A percentile compares a stretch with the other conserved stretches of the same genome.
These are phyloP conservation scores for Eumeta japonica DNA, from an alignment of 1,140 invertebrate species.

Conservation along the genomic window DNA sequence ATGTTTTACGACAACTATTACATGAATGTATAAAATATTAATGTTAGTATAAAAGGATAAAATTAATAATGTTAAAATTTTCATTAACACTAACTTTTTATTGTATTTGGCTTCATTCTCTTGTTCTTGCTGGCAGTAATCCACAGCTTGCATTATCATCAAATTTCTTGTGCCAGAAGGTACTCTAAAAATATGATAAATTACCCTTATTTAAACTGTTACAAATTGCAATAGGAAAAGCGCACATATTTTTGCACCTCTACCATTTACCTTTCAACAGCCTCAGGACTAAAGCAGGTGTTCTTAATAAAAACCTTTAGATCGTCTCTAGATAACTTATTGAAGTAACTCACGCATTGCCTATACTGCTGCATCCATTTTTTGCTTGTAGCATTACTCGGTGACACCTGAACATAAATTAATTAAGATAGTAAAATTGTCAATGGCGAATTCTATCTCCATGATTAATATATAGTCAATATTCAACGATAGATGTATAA, in stretches of 20 bases:
- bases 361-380: slow-evolving; percentile 52
- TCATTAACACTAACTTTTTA: slow-evolving; percentile 34
- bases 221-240: too few species aligned
- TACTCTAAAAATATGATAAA: slow-evolving; percentile 21
- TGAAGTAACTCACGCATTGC: slow-evolving; percentile 47
- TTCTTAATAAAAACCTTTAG: slow-evolving; percentile 29
- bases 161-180: slow-evolving; percentile 31
- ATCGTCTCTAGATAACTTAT: slow-evolving; percentile 37
- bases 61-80: background rate
- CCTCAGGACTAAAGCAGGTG: slow-evolving; percentile 32
- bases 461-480: too few species aligned
- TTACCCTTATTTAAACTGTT: background rate
- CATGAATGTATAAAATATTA: background rate
- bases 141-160: slow-evolving; percentile 45
- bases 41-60: slow-evolving; percentile 2
- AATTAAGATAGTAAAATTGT: background rate
- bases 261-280: slow-evolving; percentile 27
- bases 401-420: slow-evolving; percentile 1
- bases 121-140: slow-evolving; percentile 47
- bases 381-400: slow-evolving; percentile 22
- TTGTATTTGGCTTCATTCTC: slow-evolving; percentile 38
- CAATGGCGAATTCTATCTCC: too few species aligned
- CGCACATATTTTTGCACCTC: too few species aligned
- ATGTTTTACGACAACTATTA: background rate
- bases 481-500: too few species aligned